Percentiles rank a stretch among this genome's conserved stretches.
Conservation (phyloP, 64 coral and sea anemone genomes). For the Catalaphyllia jardinei region DNA sequence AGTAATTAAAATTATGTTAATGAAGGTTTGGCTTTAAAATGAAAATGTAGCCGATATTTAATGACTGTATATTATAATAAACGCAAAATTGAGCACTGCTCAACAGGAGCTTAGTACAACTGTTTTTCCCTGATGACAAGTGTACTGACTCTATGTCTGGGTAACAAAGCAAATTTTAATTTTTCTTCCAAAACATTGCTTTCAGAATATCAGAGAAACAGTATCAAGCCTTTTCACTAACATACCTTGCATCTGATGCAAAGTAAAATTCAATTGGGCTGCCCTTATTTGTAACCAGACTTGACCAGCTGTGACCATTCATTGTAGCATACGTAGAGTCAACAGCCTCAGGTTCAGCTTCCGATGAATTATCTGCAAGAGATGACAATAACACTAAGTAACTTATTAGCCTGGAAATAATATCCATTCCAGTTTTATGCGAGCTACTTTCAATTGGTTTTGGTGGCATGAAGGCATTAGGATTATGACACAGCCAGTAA, state of each 20-base stretch:
- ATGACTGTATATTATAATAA: no score
- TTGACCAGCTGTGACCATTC: constrained; percentile 35
- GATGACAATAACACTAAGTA: background rate
- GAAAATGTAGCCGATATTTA: no score
- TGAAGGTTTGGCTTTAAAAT: no score
- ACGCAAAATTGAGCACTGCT: no score
- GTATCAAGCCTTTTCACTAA: background rate
- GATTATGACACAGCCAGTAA: no score
- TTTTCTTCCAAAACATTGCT: background rate
- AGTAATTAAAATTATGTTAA: background rate
- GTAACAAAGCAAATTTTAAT: background rate
- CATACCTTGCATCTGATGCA: constrained; percentile 99
- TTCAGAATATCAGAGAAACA: background rate
- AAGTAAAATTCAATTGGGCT: constrained; percentile 92
- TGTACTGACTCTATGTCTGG: background rate
- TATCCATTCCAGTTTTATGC: background rate
- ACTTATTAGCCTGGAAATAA: background rate
- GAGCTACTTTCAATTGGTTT: no score
- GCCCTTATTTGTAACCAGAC: constrained; percentile 52
- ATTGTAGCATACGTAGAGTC: background rate
- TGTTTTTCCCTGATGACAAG: background rate
- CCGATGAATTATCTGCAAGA: background rate
- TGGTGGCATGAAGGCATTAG: no score
- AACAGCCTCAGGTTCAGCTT: background rate
- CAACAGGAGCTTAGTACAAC: no score